A percentile compares a stretch with the other conserved stretches of the same genome.
Conservation (phyloP, 2,888 invertebrate genomes). For the Anaspis maculata region DNA sequence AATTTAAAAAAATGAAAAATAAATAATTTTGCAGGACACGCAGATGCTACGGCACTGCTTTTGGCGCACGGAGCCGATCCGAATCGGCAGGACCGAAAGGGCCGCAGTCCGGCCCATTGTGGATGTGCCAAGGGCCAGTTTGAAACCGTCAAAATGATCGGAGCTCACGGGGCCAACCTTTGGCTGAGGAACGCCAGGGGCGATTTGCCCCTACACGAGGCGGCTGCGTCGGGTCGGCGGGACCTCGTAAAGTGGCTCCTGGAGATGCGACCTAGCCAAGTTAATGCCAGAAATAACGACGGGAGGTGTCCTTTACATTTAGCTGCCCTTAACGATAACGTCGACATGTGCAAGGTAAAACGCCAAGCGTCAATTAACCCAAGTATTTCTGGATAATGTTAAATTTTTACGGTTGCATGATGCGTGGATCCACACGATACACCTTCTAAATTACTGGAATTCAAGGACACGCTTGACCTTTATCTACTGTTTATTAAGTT, state of each 20-base stretch:
- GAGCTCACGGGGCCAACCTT: slow-evolving; percentile 72
- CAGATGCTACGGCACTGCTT: slow-evolving; percentile 82
- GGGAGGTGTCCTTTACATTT: slow-evolving; percentile 90
- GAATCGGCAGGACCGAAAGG: slow-evolving; percentile 86
- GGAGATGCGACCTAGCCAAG: slow-evolving; percentile 70
- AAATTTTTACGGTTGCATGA: no score
- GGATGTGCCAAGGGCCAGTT: slow-evolving; percentile 93
- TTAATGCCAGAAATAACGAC: slow-evolving; percentile 84
- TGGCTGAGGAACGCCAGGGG: slow-evolving; percentile 91
- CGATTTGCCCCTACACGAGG: slow-evolving; percentile 93
- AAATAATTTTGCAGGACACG: no score
- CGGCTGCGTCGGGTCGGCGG: slow-evolving; percentile 82
- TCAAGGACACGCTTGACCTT: no score
- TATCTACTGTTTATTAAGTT: no score
- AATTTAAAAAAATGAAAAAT: no score
- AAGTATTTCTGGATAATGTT: no score
- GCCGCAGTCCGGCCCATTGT: slow-evolving; percentile 88
- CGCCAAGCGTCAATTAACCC: no score
- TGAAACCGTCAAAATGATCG: slow-evolving; percentile 58
- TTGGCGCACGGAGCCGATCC: slow-evolving; percentile 86
- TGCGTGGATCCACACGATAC: no score
- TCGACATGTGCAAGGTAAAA: slow-evolving; percentile 78
- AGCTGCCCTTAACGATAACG: slow-evolving; percentile 87
- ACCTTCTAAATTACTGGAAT: no score
- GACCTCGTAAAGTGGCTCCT: slow-evolving; percentile 85